Percentiles rank a stretch among this genome's conserved stretches.
phyloP scores from a whole-genome alignment of 1,140 invertebrate genomes.

The Hypothenemus hampei region DNA sequence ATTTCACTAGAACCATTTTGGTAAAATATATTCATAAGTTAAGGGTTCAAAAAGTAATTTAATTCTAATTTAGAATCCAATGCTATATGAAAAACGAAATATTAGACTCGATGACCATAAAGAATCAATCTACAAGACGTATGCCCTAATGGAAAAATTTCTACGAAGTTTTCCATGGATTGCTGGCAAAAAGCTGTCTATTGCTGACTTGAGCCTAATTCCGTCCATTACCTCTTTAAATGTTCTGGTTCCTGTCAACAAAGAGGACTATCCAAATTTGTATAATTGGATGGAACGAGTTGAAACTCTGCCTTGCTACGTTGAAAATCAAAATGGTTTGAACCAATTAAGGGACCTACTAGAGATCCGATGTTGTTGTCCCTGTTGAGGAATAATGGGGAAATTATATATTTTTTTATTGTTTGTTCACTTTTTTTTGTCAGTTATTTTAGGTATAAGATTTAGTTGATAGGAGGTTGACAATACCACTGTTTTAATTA shows the following conservation, averaged over 20 bases:
- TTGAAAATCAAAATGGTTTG: constrained; percentile 28
- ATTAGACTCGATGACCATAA: constrained; percentile 19
- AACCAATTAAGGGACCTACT: constrained; percentile 20
- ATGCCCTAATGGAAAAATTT: constrained; percentile 26
- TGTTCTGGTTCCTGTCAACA: constrained; percentile 36
- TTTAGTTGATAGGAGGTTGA: background rate
- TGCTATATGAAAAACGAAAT: constrained; percentile 15
- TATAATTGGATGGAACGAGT: constrained; percentile 32
- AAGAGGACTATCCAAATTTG: constrained; percentile 32
- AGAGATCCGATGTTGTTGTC: constrained; percentile 22
- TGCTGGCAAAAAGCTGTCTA: constrained; percentile 47
- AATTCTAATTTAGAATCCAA: constrained; percentile 25
- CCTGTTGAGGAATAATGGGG: constrained; percentile 7
- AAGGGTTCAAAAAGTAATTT: no score
- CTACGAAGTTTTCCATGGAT: constrained; percentile 21
- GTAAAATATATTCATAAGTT: constrained; percentile 9
- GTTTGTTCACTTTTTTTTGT: background rate
- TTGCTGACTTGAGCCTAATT: constrained; percentile 48
- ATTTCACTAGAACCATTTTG: constrained; percentile 26
- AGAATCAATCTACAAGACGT: constrained; percentile 20
- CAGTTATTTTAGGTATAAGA: no score
- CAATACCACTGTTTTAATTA: background rate
- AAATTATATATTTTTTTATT: background rate
- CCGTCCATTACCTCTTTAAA: constrained; percentile 39
- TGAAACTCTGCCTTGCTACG: constrained; percentile 32